Percentiles rank a stretch among this genome's conserved stretches.
These are phyloP conservation scores for Phocoena sinus DNA, from an alignment of 2,113 vertebrate species.

Conservation along the genomic window DNA sequence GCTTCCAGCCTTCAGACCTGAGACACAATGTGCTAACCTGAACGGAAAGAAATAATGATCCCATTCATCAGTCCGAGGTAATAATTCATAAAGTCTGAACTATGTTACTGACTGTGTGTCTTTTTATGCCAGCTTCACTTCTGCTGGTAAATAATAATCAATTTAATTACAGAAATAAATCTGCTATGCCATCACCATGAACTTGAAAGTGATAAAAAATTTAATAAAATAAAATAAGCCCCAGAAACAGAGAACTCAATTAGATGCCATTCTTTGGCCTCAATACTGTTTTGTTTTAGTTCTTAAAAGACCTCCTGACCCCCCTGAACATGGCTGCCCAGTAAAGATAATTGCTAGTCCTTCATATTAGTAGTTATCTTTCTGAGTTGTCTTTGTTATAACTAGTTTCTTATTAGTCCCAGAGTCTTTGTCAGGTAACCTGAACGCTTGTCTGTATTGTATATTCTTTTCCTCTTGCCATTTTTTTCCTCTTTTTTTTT, in stretches of 20 bases:
- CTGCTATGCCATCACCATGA: constrained; percentile 53
- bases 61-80: constrained; percentile 50
- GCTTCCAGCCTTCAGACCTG: background rate
- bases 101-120: constrained; percentile 65
- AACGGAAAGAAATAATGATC: constrained; percentile 49
- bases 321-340: background rate
- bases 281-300: background rate
- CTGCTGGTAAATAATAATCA: constrained; percentile 77
- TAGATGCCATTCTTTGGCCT: constrained; percentile 46
- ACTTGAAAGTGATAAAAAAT: constrained; percentile 76
- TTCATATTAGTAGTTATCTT: background rate
- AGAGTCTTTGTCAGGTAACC: background rate
- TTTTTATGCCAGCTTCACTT: constrained; percentile 66
- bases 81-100: constrained; percentile 73
- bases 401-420: background rate
- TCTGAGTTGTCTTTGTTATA: background rate
- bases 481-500: background rate
- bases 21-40: constrained; percentile 22
- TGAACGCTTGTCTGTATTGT: background rate
- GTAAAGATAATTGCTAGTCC: background rate
- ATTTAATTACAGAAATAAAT: constrained; percentile 81
- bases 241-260: constrained; percentile 50
- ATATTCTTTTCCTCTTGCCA: background rate
- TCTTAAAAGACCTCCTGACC: constrained; percentile 23
- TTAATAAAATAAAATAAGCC: constrained; percentile 76